phyloP scores from a whole-genome alignment of 2,888 invertebrate species.

The Autographa pulchrina region DNA sequence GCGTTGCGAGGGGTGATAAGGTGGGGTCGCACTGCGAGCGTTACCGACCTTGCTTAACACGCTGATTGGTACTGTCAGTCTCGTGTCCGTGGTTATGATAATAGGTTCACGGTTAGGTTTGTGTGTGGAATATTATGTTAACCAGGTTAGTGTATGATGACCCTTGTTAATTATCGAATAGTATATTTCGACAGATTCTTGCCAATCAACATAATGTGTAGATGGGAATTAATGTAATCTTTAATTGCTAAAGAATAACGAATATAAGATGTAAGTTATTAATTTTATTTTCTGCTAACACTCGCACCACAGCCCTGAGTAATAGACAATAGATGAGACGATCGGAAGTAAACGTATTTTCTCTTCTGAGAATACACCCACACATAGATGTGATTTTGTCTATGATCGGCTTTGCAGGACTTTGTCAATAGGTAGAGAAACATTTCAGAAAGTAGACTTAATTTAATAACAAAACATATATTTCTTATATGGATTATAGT shows the following conservation, averaged over 20 bases:
- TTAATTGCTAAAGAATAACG: not conserved
- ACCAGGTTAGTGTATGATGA: not conserved
- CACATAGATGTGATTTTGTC: conserved; percentile 42
- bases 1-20: conserved; percentile 47
- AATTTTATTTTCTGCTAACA: too few relatives aligned
- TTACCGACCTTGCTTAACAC: not conserved
- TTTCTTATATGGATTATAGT: too few relatives aligned
- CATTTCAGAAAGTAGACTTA: not conserved
- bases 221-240: not conserved
- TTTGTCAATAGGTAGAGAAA: conserved; percentile 29
- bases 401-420: conserved; percentile 38
- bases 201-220: not conserved
- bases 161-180: not conserved
- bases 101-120: not conserved
- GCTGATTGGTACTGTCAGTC: not conserved
- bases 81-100: not conserved
- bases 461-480: not conserved
- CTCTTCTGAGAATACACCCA: conserved; percentile 19
- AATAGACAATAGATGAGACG: conserved; percentile 53
- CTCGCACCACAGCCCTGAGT: too few relatives aligned
- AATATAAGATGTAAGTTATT: too few relatives aligned
- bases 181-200: not conserved
- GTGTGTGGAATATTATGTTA: not conserved
- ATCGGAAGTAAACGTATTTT: conserved; percentile 56
- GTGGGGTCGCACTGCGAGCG: conserved; percentile 38